phyloP scores from a whole-genome alignment of 2,888 invertebrate species.

The Xanthorhoe designata region DNA sequence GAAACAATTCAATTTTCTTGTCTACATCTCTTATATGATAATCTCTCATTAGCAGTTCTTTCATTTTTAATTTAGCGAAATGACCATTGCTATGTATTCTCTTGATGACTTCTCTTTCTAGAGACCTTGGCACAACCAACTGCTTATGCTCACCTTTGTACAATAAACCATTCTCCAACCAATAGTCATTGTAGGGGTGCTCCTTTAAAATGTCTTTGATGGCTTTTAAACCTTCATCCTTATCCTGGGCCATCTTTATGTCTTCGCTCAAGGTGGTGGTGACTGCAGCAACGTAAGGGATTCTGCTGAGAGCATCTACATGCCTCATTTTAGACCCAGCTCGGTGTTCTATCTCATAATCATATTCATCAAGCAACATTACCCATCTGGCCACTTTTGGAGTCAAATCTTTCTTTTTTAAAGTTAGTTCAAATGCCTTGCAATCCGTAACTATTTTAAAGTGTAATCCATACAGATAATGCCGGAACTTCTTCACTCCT shows the following conservation, averaged over 20 bases:
- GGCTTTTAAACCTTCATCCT: constrained; percentile 41
- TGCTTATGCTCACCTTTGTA: constrained; percentile 37
- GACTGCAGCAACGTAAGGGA: constrained; percentile 9
- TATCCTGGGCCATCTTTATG: constrained; percentile 35
- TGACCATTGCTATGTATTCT: constrained; percentile 42
- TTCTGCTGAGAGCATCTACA: constrained; percentile 40
- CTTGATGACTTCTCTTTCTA: constrained; percentile 46
- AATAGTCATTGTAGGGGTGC: constrained; percentile 30
- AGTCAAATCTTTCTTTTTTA: constrained; percentile 32
- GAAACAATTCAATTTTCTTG: constrained; percentile 38
- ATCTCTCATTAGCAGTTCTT: constrained; percentile 29
- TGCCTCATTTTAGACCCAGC: constrained; percentile 38
- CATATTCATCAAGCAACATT: constrained; percentile 37
- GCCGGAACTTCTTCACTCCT: constrained; percentile 33
- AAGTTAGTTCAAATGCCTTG: constrained; percentile 27
- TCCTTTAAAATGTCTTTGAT: constrained; percentile 37
- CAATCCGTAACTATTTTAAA: constrained; percentile 35
- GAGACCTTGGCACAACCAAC: constrained; percentile 41
- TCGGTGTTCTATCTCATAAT: constrained; percentile 36
- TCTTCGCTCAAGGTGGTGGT: background rate
- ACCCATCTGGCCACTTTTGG: constrained; percentile 38
- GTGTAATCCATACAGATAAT: constrained; percentile 40
- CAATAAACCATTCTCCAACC: constrained; percentile 41
- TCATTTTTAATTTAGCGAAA: constrained; percentile 25
- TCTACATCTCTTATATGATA: constrained; percentile 12